Evolutionary conservation across 1,140 invertebrate species (phyloP).

Genomic region (Drosophila melanica): DNA sequence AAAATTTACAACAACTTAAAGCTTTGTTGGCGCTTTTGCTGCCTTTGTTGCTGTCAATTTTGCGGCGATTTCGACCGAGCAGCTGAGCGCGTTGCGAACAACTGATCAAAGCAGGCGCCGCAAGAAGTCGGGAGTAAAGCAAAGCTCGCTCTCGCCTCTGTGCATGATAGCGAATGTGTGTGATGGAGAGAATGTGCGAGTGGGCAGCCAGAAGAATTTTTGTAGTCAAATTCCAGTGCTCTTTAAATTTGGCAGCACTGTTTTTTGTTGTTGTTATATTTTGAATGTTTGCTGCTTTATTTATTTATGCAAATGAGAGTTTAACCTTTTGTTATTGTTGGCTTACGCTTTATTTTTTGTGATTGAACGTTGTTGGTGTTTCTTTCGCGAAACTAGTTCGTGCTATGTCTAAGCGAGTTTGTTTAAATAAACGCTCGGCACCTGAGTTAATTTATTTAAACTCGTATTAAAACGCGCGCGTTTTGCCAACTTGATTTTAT

Average conservation of each 20-base stretch:
- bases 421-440: constrained; percentile 49
- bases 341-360: constrained; percentile 23
- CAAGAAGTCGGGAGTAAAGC: constrained; percentile 28
- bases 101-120: constrained; percentile 59
- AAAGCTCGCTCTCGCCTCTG: constrained; percentile 34
- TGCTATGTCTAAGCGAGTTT: constrained; percentile 34
- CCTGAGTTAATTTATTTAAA: constrained; percentile 27
- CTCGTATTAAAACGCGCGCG: constrained; percentile 23
- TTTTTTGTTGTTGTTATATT: constrained; percentile 17
- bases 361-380: constrained; percentile 44
- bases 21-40: constrained; percentile 29
- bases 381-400: constrained; percentile 69
- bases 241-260: constrained; percentile 54
- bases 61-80: constrained; percentile 62
- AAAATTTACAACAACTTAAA: constrained; percentile 77
- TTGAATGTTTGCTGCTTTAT: constrained; percentile 69
- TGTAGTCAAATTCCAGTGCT: constrained; percentile 70
- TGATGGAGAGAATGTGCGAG: constrained; percentile 2
- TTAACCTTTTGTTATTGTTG: constrained; percentile 16
- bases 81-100: constrained; percentile 71
- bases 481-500: constrained; percentile 36
- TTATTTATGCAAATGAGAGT: constrained; percentile 72
- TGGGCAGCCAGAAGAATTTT: constrained; percentile 46
- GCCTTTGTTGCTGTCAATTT: constrained; percentile 72
- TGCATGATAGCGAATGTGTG: constrained; percentile 9